Evolutionary conservation across 2,888 invertebrate genomes (phyloP).

Genomic region (Busseola fusca): DNA sequence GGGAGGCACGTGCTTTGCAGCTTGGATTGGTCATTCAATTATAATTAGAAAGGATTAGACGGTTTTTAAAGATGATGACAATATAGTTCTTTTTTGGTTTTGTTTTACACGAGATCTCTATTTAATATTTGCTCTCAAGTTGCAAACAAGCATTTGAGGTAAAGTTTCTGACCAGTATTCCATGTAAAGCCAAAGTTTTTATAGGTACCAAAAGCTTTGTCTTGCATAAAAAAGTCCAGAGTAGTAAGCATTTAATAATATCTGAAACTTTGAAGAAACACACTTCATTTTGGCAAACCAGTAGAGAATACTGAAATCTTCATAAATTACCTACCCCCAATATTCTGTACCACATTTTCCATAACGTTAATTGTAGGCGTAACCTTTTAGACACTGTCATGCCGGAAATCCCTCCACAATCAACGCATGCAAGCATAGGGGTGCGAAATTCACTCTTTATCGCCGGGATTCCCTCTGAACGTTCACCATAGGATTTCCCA

Average conservation of each 20-base stretch:
- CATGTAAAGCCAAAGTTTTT: too few species aligned
- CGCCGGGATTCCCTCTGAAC: slow-evolving; percentile 79
- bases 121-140: background rate
- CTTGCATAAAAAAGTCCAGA: background rate
- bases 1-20: slow-evolving; percentile 55
- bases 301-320: background rate
- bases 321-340: background rate
- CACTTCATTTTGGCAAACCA: background rate
- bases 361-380: slow-evolving; percentile 46
- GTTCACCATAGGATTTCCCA: slow-evolving; percentile 85
- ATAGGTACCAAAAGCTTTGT: background rate
- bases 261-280: too few species aligned
- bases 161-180: background rate
- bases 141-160: too few species aligned
- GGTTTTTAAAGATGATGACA: background rate
- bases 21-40: slow-evolving; percentile 26
- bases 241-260: background rate
- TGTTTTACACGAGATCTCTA: background rate
- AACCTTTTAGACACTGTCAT: slow-evolving; percentile 62
- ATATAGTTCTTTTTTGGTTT: background rate
- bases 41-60: slow-evolving; percentile 15
- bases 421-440: slow-evolving; percentile 70
- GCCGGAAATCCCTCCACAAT: slow-evolving; percentile 81
- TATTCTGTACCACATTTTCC: slow-evolving; percentile 7
- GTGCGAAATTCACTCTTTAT: slow-evolving; percentile 73